Conservation (phyloP, 2,797 vertebrate species). For the Clarias laeviceps region DNA sequence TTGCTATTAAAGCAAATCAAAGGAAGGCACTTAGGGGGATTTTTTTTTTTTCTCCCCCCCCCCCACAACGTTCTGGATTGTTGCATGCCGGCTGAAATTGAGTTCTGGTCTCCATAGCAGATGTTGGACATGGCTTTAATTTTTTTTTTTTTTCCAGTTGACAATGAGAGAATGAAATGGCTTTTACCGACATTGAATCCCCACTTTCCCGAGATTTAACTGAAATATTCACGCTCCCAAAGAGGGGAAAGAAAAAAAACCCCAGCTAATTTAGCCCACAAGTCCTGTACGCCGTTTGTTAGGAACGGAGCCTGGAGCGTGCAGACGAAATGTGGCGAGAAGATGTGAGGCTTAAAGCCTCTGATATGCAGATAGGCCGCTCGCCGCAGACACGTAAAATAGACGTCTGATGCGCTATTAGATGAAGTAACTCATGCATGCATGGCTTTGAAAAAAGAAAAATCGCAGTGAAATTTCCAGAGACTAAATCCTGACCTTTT, state of each 20-base stretch:
- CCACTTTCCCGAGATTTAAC: constrained; percentile 65
- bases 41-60: background rate
- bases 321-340: constrained; percentile 13
- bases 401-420: constrained; percentile 25
- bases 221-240: constrained; percentile 67
- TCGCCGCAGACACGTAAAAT: constrained; percentile 13
- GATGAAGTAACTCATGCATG: constrained; percentile 16
- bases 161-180: constrained; percentile 66
- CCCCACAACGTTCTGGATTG: constrained; percentile 46
- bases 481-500: constrained; percentile 27
- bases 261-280: constrained; percentile 59
- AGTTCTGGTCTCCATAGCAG: constrained; percentile 58
- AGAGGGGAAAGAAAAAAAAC: constrained; percentile 41
- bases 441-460: background rate
- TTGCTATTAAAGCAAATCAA: constrained; percentile 31
- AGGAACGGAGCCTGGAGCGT: constrained; percentile 47
- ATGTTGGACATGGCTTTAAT: constrained; percentile 61
- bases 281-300: constrained; percentile 67
- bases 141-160: constrained; percentile 52
- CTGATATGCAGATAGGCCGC: constrained; percentile 25
- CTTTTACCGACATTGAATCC: constrained; percentile 67
- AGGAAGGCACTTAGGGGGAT: background rate
- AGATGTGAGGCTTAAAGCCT: constrained; percentile 15
- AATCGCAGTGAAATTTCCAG: constrained; percentile 31
- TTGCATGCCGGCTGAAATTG: constrained; percentile 54